Conservation (phyloP, 1,140 invertebrate genomes). For the Drosophila pachea region DNA sequence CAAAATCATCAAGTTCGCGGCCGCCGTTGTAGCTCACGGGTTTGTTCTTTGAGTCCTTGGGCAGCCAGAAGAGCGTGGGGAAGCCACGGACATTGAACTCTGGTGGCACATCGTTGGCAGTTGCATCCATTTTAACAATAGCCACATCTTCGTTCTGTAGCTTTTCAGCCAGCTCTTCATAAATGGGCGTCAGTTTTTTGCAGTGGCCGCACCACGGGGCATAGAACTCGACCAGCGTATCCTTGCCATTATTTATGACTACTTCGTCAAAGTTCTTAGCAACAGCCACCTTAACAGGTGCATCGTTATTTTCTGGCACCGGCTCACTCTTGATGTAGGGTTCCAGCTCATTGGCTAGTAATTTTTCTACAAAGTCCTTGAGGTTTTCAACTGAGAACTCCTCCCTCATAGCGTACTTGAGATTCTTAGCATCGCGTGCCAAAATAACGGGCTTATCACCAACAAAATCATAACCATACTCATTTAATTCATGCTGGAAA, state of each 20-base stretch:
- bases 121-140: conserved; percentile 99
- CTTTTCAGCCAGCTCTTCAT: conserved; percentile 95
- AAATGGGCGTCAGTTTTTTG: conserved; percentile 96
- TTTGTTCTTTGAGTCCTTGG: conserved; percentile 89
- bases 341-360: conserved; percentile 90
- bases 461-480: conserved; percentile 94
- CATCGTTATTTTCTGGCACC: conserved; percentile 91
- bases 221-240: conserved; percentile 98
- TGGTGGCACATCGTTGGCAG: conserved; percentile 98
- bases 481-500: conserved; percentile 95
- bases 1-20: conserved; percentile 95
- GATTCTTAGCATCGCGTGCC: conserved; percentile 88
- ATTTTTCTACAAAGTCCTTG: conserved; percentile 92
- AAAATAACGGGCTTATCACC: conserved; percentile 94
- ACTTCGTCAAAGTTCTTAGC: conserved; percentile 98
- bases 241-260: conserved; percentile 93
- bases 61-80: conserved; percentile 97
- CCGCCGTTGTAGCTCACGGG: conserved; percentile 97
- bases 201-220: conserved; percentile 99
- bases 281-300: conserved; percentile 94
- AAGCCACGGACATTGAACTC: conserved; percentile 96
- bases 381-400: conserved; percentile 96
- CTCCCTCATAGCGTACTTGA: conserved; percentile 94
- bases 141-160: conserved; percentile 92
- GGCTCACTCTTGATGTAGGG: conserved; percentile 97